Evolutionary conservation across 2,888 invertebrate genomes (phyloP), one percentile per base, ranked within the genome.

Genomic region (Diplazon laetatorius): DNA sequence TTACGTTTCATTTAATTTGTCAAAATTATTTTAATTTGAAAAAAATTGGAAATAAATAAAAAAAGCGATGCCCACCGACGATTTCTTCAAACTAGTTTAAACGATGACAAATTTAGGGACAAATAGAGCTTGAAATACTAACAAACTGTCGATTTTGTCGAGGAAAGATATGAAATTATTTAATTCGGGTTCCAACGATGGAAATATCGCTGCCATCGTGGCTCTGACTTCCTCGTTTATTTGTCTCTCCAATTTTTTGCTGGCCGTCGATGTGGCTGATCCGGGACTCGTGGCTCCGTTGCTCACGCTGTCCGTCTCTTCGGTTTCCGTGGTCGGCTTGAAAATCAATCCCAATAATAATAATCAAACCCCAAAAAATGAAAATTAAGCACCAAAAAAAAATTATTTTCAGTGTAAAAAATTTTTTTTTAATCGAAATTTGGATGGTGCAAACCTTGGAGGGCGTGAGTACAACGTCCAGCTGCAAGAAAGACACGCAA

Each of bases 81-180:
- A n/a, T 55, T 69, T 44, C 48, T 3, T 76, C 2, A 10, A 10
- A 14, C 4, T 42, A n/a, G 14, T n/a, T 42, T 1, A 1, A 44
- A 44, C 16, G 4, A 20, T 10, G 20, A 20, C 4, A 48, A 10
- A 44, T 14, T 44, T 44, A 55, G 55, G 9, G 68, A 30, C 22
- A 20, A 30, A 66, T n/a, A 16, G 46, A 55, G 10, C 2, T 52
- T 18, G 20, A 9, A 90, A 89, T 71, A 94, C 96, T 94, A 92
- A 98, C 97, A 97, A 97, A 85, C 95, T 95, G 91, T 98, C 98
- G 86, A 96, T 94, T 85, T 95, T 95, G 91, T 98, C 98, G 83
- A 97, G 95, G 89, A 96, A 95, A 52, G 94, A 93, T 78, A 99
- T 96, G 85, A 99, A 97, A 86, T 94, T 94, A 74, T 96, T 94